phyloP scores from a whole-genome alignment of 2,888 invertebrate genomes.

The Tupiocoris notatus region DNA sequence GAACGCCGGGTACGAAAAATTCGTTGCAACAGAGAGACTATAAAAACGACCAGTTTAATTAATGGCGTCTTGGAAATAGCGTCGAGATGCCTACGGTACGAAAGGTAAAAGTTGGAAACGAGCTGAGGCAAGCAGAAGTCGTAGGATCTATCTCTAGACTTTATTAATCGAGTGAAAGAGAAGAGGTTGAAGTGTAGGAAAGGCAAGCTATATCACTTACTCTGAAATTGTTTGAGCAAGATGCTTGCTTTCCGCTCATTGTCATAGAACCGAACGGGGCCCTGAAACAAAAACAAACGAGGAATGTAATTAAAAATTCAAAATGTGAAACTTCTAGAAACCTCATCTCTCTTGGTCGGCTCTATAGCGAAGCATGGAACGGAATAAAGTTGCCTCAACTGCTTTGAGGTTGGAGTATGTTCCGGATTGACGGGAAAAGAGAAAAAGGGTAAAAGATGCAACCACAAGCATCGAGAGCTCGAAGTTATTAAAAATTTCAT shows the following conservation, averaged over 20 bases:
- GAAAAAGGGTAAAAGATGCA: too few species aligned
- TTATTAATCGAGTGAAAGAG: constrained; percentile 6
- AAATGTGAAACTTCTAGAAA: not conserved
- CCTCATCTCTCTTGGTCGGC: constrained; percentile 17
- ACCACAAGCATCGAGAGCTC: too few species aligned
- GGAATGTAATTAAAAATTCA: constrained; percentile 9
- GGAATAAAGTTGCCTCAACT: too few species aligned
- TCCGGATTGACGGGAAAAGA: too few species aligned
- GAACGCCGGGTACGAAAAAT: not conserved
- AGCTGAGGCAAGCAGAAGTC: not conserved
- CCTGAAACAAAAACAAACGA: constrained; percentile 58
- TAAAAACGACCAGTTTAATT: constrained; percentile 5
- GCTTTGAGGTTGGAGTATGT: too few species aligned
- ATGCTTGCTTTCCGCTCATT: constrained; percentile 95
- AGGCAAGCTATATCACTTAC: constrained; percentile 54
- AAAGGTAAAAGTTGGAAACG: not conserved
- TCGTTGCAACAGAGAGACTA: not conserved
- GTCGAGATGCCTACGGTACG: not conserved
- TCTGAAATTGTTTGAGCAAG: constrained; percentile 88
- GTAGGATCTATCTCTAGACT: not conserved
- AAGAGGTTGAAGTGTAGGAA: not conserved
- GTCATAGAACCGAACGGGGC: constrained; percentile 87
- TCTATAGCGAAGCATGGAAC: too few species aligned
- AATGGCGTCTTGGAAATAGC: not conserved
- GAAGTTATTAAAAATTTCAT: too few species aligned